phyloP scores from a whole-genome alignment of 2,888 invertebrate species.

The Ephialtes manifestator region DNA sequence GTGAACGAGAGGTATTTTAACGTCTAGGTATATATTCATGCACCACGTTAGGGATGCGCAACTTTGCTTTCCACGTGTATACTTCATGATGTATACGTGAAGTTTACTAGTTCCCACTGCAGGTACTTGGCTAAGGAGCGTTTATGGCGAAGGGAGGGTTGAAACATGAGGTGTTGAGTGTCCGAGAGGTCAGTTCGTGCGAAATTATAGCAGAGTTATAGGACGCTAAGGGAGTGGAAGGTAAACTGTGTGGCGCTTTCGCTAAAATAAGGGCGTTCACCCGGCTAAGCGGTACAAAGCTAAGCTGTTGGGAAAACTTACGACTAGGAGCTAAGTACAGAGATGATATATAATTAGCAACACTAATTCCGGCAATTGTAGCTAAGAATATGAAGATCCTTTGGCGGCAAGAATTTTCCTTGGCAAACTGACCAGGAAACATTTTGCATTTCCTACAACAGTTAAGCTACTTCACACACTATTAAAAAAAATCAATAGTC shows the following conservation, averaged over 20 bases:
- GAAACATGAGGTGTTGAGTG: slow-evolving; percentile 15
- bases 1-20: slow-evolving; percentile 30
- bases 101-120: neutral
- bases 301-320: neutral
- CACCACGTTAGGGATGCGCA: neutral
- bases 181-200: slow-evolving; percentile 16
- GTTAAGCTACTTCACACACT: too few species aligned
- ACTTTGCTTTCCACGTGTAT: neutral
- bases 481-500: too few species aligned
- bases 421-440: neutral
- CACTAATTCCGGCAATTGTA: neutral
- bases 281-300: neutral
- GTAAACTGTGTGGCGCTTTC: neutral
- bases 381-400: neutral
- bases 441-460: too few species aligned
- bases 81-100: neutral
- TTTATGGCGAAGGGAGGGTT: neutral
- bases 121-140: neutral
- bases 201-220: slow-evolving; percentile 20
- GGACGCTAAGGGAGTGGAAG: slow-evolving; percentile 13
- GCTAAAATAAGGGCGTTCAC: slow-evolving; percentile 2
- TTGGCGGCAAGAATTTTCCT: neutral
- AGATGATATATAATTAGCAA: neutral
- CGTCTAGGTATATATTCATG: slow-evolving; percentile 5
- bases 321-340: neutral